A percentile compares a stretch with the other conserved stretches of the same genome.
Conservation (phyloP, 1,140 invertebrate genomes). For the Piezodorus guildinii region DNA sequence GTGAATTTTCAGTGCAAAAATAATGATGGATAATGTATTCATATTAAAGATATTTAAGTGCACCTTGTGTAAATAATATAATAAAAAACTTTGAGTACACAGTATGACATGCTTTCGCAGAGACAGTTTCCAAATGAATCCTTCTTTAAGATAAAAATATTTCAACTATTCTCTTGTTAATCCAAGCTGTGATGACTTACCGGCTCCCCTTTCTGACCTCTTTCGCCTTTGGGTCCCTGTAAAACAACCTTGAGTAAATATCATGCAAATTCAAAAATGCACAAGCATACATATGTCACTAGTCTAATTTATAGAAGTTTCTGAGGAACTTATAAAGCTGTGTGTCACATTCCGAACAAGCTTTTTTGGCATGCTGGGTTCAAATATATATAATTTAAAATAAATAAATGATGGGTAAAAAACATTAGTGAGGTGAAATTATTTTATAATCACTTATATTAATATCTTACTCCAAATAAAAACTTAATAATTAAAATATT, state of each 20-base stretch:
- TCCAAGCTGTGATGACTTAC: constrained; percentile 45
- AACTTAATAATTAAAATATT: background rate
- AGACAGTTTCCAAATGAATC: too few relatives aligned
- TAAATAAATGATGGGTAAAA: background rate
- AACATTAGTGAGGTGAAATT: background rate
- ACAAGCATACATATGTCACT: constrained; percentile 1
- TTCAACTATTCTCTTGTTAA: too few relatives aligned
- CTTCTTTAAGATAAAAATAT: too few relatives aligned
- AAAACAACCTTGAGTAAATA: constrained; percentile 31
- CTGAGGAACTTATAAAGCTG: background rate
- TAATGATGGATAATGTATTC: too few relatives aligned
- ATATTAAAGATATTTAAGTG: too few relatives aligned
- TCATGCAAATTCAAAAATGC: constrained; percentile 9
- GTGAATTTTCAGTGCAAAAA: too few relatives aligned
- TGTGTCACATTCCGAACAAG: background rate
- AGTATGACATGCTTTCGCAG: too few relatives aligned
- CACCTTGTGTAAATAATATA: too few relatives aligned
- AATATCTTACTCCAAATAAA: background rate
- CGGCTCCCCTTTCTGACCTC: constrained; percentile 73
- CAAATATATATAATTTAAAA: background rate
- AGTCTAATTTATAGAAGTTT: background rate
- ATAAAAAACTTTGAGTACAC: too few relatives aligned
- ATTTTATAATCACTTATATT: background rate
- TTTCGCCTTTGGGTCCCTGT: constrained; percentile 75
- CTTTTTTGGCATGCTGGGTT: background rate